These are phyloP conservation scores for Halictus rubicundus DNA, from an alignment of 1,140 invertebrate genomes.

Conservation along the genomic window DNA sequence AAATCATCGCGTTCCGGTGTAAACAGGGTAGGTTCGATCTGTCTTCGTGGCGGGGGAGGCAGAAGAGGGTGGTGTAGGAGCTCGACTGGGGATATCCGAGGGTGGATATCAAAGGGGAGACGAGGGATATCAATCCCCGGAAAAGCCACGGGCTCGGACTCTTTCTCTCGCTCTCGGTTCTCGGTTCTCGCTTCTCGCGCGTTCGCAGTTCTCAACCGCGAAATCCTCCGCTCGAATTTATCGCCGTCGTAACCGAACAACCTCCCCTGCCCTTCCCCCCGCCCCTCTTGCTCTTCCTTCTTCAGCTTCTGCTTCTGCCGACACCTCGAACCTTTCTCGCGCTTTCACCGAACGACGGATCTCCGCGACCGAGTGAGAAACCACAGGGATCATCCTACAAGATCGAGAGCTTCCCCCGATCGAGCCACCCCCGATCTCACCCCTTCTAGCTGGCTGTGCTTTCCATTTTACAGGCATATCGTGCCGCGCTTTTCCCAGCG, in stretches of 20 bases:
- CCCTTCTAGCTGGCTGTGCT: neutral
- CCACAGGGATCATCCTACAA: conserved; percentile 27
- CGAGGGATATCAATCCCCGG: conserved; percentile 77
- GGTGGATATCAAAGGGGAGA: conserved; percentile 76
- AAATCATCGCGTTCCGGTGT: conserved; percentile 70
- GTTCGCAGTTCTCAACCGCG: conserved; percentile 77
- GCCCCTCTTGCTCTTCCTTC: neutral
- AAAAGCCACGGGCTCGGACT: conserved; percentile 52
- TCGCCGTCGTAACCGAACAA: conserved; percentile 76
- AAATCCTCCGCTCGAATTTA: conserved; percentile 78
- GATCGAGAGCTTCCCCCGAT: conserved; percentile 8
- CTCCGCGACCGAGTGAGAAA: conserved; percentile 37
- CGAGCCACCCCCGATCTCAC: neutral
- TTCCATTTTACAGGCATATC: neutral
- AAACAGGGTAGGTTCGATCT: conserved; percentile 71
- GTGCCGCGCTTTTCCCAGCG: neutral
- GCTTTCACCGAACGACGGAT: conserved; percentile 41
- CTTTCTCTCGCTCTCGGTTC: neutral
- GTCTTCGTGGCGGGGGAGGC: conserved; percentile 62
- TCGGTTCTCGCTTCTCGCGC: conserved; percentile 32
- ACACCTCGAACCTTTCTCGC: conserved; percentile 16
- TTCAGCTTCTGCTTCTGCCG: no score
- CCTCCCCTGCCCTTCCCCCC: conserved; percentile 55
- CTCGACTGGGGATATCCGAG: conserved; percentile 16
- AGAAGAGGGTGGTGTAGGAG: conserved; percentile 49